A percentile compares a stretch with the other conserved stretches of the same genome.
These are phyloP conservation scores for Agriopis aurantiaria DNA, from an alignment of 2,888 invertebrate species.

Conservation along the genomic window DNA sequence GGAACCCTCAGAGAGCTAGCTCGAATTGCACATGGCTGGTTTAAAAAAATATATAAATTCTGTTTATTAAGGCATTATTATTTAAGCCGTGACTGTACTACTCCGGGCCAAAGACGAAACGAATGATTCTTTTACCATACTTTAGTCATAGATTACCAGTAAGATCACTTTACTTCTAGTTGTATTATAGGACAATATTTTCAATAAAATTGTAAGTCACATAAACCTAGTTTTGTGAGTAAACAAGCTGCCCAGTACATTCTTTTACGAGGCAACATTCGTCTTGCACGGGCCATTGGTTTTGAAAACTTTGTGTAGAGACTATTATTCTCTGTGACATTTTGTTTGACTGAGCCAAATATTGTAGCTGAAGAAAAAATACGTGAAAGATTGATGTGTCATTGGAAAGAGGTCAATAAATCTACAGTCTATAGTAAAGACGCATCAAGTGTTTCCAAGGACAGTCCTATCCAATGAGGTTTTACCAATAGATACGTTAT, in stretches of 20 bases:
- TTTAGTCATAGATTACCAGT: too few species aligned
- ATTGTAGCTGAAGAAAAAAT: conserved; percentile 29
- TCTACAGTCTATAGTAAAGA: neutral
- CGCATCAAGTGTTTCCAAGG: neutral
- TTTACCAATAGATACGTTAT: too few species aligned
- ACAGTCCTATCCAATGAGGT: too few species aligned
- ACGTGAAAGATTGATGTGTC: too few species aligned
- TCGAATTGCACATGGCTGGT: too few species aligned
- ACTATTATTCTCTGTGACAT: conserved; percentile 16
- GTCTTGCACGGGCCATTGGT: conserved; percentile 32
- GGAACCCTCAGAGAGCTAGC: too few species aligned
- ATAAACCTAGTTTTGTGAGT: conserved; percentile 13
- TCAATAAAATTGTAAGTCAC: conserved; percentile 1
- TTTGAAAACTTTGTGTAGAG: conserved; percentile 20
- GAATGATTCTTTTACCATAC: too few species aligned
- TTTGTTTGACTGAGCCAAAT: conserved; percentile 24
- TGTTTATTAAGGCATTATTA: too few species aligned
- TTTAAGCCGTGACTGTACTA: too few species aligned
- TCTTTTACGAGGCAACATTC: conserved; percentile 22
- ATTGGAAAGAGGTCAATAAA: neutral
- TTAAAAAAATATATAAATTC: too few species aligned
- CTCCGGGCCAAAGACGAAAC: too few species aligned
- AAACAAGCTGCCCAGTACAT: conserved; percentile 14
- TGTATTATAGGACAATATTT: neutral
- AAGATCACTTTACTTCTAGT: neutral